Evolutionary conservation across 2,797 vertebrate species (phyloP), one percentile per base, ranked within the genome.

Genomic region (Mareca penelope): DNA sequence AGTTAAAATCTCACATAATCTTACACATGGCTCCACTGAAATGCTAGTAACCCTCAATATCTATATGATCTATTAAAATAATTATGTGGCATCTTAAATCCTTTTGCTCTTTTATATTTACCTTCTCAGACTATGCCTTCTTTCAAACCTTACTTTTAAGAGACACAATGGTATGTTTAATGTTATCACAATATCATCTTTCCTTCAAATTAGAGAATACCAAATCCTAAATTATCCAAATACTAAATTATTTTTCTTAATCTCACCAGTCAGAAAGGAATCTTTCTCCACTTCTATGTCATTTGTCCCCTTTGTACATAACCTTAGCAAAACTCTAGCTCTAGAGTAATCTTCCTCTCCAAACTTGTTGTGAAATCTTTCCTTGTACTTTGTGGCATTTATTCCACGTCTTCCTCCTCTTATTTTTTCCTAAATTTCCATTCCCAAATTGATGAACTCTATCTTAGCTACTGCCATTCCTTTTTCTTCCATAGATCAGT

Each of bases 1-100:
- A 76, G 59, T 88, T 76, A 88, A 85, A 92, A 65, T 55, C 29
- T 86, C 77, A 91, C 37, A 80, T 61, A 65, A 76, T 79, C 42
- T 52, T 86, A 88, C 40, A 61, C 33, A 61, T 46, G n/a, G 29
- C 59, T 69, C 46, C 76, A 21, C 69, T 71, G 46, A 88, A 68
- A 84, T 37, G 7, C 13, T 82, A 86, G 67, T 48, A 81, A 91
- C 37, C 24, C 76, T 87, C 22, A 44, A 64, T 26, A 81, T 68
- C 48, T 33, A 21, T 80, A 67, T 44, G 21, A 91, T 80, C 42
- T 80, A 9, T 73, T 86, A 80, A 93, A 95, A 55, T 10, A 70
- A 39, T 63, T 84, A 61, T 9, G 39, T 39, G 9, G 17, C 17
- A 50, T 53, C 63, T 67, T 73, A 88, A 84, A 88, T 84, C 33